Conservation (phyloP, 2,888 invertebrate genomes). For the Pyrocoelia pectoralis region DNA sequence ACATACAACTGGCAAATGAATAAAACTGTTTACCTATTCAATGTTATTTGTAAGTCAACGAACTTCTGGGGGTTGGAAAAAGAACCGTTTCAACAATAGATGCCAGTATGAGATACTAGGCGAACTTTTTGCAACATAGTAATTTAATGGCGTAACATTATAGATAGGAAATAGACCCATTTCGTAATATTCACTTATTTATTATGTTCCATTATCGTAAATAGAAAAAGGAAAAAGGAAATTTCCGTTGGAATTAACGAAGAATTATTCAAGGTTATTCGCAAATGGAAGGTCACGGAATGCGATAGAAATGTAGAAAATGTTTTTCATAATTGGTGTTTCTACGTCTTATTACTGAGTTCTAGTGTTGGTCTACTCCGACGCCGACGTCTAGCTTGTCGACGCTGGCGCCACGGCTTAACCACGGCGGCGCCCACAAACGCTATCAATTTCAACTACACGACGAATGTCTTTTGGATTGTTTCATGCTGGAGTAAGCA, state of each 20-base stretch:
- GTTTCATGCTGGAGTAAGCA: constrained; percentile 39
- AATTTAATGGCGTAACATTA: constrained; percentile 10
- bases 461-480: constrained; percentile 45
- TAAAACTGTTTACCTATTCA: constrained; percentile 42
- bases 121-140: constrained; percentile 11
- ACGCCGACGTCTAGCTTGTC: constrained; percentile 53
- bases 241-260: neutral
- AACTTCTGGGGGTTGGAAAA: constrained; percentile 34
- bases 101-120: constrained; percentile 29
- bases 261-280: constrained; percentile 8
- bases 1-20: constrained; percentile 29
- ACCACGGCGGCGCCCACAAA: constrained; percentile 50
- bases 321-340: constrained; percentile 28
- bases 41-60: constrained; percentile 40
- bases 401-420: constrained; percentile 52
- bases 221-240: neutral
- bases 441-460: constrained; percentile 51
- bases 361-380: constrained; percentile 46
- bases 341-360: constrained; percentile 36
- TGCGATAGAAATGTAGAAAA: constrained; percentile 14
- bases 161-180: constrained; percentile 4
- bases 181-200: neutral
- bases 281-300: constrained; percentile 18
- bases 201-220: neutral
- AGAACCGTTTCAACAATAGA: constrained; percentile 43